phyloP scores from a whole-genome alignment of 2,888 invertebrate species.

The Pyrocoelia pectoralis region DNA sequence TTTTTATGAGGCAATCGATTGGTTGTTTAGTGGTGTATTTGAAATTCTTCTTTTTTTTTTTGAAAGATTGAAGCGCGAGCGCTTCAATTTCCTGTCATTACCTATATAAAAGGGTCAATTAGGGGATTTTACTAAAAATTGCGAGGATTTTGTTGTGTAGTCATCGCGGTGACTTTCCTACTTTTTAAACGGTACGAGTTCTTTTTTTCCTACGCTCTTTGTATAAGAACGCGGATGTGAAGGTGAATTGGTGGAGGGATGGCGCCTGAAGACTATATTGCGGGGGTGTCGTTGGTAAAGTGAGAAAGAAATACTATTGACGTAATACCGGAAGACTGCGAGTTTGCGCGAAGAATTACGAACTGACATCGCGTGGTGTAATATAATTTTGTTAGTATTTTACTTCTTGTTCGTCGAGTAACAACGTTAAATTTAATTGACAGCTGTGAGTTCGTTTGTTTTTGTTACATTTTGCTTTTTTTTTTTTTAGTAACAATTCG shows the following conservation, averaged over 20 bases:
- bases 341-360: conserved; percentile 42
- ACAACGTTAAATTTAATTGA: conserved; percentile 1
- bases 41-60: conserved; percentile 14
- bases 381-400: conserved; percentile 30
- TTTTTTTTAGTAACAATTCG: not conserved
- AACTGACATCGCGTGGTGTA: conserved; percentile 30
- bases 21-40: not conserved
- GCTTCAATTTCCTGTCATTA: conserved; percentile 35
- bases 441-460: conserved; percentile 2
- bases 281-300: conserved; percentile 52
- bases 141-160: not conserved
- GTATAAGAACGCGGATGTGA: conserved; percentile 20
- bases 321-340: conserved; percentile 56
- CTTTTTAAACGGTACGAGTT: not conserved
- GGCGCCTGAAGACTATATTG: conserved; percentile 41
- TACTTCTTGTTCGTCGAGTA: conserved; percentile 12
- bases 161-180: not conserved
- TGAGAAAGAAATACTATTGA: conserved; percentile 55
- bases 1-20: conserved; percentile 30
- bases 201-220: not conserved
- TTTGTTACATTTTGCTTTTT: conserved; percentile 16
- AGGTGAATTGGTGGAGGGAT: conserved; percentile 21
- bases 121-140: conserved; percentile 21
- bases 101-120: conserved; percentile 27
- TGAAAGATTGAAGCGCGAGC: conserved; percentile 21